These are phyloP conservation scores for Polyergus mexicanus DNA, from an alignment of 1,140 invertebrate species.

Conservation along the genomic window DNA sequence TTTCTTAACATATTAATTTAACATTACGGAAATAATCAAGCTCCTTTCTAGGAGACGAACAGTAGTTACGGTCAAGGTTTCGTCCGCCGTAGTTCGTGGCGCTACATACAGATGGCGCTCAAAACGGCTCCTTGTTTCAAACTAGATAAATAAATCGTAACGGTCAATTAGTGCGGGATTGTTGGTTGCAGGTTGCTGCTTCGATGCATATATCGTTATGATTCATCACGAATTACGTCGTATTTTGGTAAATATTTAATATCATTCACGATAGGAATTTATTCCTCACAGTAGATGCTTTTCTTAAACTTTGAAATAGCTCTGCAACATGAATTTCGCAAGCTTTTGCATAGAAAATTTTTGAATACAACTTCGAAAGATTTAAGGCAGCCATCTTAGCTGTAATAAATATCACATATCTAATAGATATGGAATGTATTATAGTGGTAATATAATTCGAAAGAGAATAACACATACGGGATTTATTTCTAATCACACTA, in stretches of 20 bases:
- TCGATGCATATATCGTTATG: not conserved
- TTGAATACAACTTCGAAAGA: not conserved
- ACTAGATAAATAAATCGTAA: not conserved
- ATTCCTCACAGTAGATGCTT: no score
- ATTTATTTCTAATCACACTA: no score
- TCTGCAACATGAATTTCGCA: not conserved
- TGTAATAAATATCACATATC: not conserved
- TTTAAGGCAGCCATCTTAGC: slow-evolving; percentile 1
- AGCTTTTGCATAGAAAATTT: not conserved
- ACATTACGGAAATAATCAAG: not conserved
- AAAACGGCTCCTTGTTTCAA: not conserved
- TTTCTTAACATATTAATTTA: no score
- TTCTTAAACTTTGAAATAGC: not conserved
- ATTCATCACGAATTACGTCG: no score
- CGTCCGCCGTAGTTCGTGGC: not conserved
- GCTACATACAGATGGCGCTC: not conserved
- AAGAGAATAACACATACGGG: not conserved
- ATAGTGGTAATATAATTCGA: not conserved
- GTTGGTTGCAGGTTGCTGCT: not conserved
- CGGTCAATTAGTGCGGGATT: no score
- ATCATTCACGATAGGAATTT: no score
- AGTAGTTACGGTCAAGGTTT: not conserved
- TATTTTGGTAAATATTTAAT: not conserved
- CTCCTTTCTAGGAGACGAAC: not conserved
- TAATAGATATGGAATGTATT: not conserved